Evolutionary conservation across 2,888 invertebrate species (phyloP).

Genomic region (Lochmaea capreae): DNA sequence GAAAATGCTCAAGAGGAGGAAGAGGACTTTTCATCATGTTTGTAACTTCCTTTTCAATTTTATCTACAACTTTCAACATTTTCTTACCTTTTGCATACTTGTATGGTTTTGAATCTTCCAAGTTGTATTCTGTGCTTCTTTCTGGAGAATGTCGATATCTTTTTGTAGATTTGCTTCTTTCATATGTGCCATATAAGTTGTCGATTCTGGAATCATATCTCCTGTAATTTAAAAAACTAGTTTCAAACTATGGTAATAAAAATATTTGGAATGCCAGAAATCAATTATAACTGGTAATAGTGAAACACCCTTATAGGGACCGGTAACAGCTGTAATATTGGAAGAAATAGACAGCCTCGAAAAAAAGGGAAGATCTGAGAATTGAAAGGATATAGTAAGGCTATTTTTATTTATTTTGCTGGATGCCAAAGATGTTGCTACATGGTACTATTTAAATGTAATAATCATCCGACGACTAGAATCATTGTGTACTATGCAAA

Average conservation of each 20-base stretch:
- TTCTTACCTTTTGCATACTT: constrained; percentile 10
- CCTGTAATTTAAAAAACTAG: background rate
- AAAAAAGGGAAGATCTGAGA: no score
- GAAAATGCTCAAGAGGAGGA: background rate
- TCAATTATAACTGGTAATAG: no score
- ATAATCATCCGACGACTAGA: no score
- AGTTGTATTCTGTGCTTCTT: constrained; percentile 1
- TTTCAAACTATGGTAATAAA: background rate
- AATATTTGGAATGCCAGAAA: background rate
- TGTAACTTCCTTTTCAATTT: constrained; percentile 11
- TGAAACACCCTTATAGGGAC: no score
- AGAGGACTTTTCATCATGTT: background rate
- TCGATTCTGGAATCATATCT: background rate
- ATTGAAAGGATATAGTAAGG: no score
- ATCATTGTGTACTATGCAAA: no score
- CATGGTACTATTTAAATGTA: no score
- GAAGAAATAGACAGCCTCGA: no score
- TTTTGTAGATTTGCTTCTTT: background rate
- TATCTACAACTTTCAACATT: constrained; percentile 7
- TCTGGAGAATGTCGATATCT: background rate
- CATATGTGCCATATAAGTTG: background rate
- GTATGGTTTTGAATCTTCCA: background rate
- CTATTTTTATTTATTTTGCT: no score
- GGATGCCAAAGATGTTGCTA: no score
- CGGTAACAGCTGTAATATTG: no score